phyloP scores from a whole-genome alignment of 2,797 vertebrate species.

The Characodon lateralis region DNA sequence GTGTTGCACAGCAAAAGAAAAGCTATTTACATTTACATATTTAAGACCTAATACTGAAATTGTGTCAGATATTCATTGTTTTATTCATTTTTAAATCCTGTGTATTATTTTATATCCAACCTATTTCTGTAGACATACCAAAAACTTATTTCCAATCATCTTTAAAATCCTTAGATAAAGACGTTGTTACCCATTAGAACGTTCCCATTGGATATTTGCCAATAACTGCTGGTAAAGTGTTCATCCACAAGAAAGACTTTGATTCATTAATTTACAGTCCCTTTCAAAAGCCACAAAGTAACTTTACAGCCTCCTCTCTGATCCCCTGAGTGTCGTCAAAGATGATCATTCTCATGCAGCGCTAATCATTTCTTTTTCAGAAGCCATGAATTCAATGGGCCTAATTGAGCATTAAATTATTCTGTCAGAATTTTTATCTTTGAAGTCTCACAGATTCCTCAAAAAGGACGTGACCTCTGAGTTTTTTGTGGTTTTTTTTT shows the following conservation, averaged over 20 bases:
- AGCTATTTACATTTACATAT: constrained; percentile 24
- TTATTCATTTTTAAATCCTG: constrained; percentile 49
- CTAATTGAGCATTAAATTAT: constrained; percentile 74
- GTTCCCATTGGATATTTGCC: constrained; percentile 43
- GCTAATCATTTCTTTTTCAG: constrained; percentile 69
- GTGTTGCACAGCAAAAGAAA: constrained; percentile 10
- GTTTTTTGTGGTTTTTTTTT: constrained; percentile 1
- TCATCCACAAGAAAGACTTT: constrained; percentile 54
- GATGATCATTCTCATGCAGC: constrained; percentile 52
- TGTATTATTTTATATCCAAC: constrained; percentile 9
- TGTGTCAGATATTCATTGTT: constrained; percentile 34
- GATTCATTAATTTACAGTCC: constrained; percentile 62
- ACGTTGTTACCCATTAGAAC: constrained; percentile 48
- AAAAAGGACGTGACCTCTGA: constrained; percentile 41
- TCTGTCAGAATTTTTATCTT: constrained; percentile 62
- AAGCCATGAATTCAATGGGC: constrained; percentile 70
- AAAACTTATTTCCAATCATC: constrained; percentile 34
- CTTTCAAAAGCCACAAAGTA: constrained; percentile 59
- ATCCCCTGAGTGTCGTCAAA: constrained; percentile 60
- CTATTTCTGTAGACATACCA: constrained; percentile 51
- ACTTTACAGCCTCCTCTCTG: constrained; percentile 58
- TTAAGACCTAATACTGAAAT: constrained; percentile 37
- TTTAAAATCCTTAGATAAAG: constrained; percentile 34
- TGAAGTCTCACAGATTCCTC: constrained; percentile 52
- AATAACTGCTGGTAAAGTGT: constrained; percentile 36